phyloP scores from a whole-genome alignment of 1,140 invertebrate genomes.

The Anastrepha ludens region DNA sequence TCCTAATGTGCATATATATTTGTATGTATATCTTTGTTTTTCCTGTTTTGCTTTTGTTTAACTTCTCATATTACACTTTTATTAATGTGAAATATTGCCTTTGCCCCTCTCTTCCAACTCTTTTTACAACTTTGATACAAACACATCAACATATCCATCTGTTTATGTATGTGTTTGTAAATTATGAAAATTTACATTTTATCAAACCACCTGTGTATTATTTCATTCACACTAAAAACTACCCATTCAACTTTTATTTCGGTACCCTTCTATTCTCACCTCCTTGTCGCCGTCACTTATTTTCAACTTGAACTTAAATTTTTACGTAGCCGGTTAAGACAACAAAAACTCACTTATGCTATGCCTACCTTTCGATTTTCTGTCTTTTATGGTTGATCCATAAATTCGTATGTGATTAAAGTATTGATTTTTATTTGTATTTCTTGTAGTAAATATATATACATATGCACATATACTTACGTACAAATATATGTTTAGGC shows the following conservation, averaged over 20 bases:
- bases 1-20: too few relatives aligned
- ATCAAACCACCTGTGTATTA: slow-evolving; percentile 21
- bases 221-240: neutral
- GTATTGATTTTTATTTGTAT: slow-evolving; percentile 32
- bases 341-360: slow-evolving; percentile 29
- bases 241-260: neutral
- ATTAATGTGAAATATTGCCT: neutral
- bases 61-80: neutral
- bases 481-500: too few relatives aligned
- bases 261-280: neutral
- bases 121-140: neutral
- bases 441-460: neutral
- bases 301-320: slow-evolving; percentile 26
- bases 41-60: too few relatives aligned
- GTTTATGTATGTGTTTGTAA: neutral
- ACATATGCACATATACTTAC: neutral
- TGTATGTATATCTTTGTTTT: neutral
- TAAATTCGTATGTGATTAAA: slow-evolving; percentile 5
- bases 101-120: neutral
- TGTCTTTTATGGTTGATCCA: neutral
- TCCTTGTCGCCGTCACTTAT: neutral
- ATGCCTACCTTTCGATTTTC: neutral
- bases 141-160: neutral
- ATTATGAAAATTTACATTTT: neutral
- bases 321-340: slow-evolving; percentile 1